These are phyloP conservation scores for Metallyticus violacea DNA, from an alignment of 2,888 invertebrate genomes.

Conservation along the genomic window DNA sequence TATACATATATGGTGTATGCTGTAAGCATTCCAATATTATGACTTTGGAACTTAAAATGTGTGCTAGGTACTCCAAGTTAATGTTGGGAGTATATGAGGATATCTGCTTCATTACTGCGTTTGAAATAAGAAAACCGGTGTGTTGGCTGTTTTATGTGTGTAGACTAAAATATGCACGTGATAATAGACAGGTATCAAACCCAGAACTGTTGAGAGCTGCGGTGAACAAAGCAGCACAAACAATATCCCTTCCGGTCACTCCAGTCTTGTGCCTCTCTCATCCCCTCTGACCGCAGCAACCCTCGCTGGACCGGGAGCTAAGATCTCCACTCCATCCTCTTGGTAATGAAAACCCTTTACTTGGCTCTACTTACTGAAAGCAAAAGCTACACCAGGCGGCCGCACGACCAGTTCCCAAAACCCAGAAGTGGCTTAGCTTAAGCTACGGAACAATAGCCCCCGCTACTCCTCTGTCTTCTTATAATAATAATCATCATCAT, in stretches of 20 bases:
- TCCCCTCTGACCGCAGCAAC: not conserved
- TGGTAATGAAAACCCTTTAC: not conserved
- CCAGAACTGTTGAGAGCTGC: too few relatives aligned
- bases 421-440: slow-evolving; percentile 26
- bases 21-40: too few relatives aligned
- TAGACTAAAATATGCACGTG: too few relatives aligned
- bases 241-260: not conserved
- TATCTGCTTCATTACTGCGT: too few relatives aligned
- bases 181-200: not conserved
- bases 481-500: not conserved
- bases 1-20: too few relatives aligned
- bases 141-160: too few relatives aligned
- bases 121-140: too few relatives aligned
- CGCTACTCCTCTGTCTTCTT: not conserved
- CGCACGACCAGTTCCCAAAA: not conserved
- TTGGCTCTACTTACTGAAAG: not conserved
- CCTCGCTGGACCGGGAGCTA: not conserved
- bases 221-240: not conserved
- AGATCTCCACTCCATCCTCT: too few relatives aligned
- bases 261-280: not conserved
- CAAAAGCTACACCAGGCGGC: not conserved
- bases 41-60: too few relatives aligned
- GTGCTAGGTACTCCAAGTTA: too few relatives aligned
- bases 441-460: slow-evolving; percentile 28
- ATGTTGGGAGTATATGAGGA: too few relatives aligned